These are phyloP conservation scores for Phaethornis superciliosus DNA, from an alignment of 2,113 vertebrate species.

Conservation along the genomic window DNA sequence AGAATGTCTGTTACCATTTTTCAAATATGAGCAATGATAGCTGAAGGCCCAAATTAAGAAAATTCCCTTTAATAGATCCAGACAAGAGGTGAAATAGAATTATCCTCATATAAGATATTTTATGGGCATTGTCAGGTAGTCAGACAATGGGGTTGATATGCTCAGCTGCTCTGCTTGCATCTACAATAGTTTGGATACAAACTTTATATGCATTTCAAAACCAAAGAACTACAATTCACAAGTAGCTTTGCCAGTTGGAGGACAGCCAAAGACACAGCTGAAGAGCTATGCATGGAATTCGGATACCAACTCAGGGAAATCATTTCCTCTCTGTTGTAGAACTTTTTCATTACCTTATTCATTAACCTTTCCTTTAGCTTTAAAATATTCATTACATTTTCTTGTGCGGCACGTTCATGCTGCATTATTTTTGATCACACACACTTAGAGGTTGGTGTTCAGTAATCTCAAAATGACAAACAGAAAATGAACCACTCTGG, in stretches of 20 bases:
- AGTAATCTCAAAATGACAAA: conserved; percentile 19
- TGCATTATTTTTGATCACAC: background rate
- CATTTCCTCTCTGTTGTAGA: background rate
- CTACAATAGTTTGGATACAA: background rate
- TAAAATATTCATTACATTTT: conserved; percentile 30
- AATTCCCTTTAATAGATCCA: background rate
- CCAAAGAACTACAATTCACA: background rate
- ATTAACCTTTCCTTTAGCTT: conserved; percentile 43
- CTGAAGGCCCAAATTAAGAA: conserved; percentile 8
- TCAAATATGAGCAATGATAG: background rate
- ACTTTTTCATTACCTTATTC: conserved; percentile 28
- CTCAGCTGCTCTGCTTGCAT: background rate
- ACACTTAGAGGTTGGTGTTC: background rate
- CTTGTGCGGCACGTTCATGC: background rate
- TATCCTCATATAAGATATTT: background rate
- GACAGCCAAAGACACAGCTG: background rate
- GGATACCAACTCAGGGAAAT: background rate
- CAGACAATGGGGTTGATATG: background rate
- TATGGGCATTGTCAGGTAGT: background rate
- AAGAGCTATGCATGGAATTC: background rate
- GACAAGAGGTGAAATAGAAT: background rate
- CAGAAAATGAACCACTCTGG: background rate
- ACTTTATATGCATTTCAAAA: background rate
- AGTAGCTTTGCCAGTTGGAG: background rate
- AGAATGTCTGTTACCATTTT: conserved; percentile 33